phyloP scores from a whole-genome alignment of 2,113 vertebrate species.

The Engystomops pustulosus region DNA sequence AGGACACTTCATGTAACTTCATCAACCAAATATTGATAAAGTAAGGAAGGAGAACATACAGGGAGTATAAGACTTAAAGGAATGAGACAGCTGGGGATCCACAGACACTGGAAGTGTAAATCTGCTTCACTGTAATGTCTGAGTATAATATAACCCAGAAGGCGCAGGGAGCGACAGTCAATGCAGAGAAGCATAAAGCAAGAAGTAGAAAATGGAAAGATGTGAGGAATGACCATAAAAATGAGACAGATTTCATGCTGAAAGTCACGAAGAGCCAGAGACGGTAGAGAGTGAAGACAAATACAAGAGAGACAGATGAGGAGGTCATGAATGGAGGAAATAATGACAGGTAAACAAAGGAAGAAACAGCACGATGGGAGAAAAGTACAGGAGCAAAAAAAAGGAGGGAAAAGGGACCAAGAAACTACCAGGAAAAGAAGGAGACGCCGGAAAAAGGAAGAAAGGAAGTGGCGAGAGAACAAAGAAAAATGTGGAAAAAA shows the following conservation, averaged over 20 bases:
- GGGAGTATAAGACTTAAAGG: not conserved
- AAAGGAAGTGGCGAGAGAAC: conserved; percentile 13
- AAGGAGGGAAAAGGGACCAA: not conserved
- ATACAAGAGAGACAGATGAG: not conserved
- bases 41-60: not conserved
- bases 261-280: not conserved
- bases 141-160: conserved; percentile 40
- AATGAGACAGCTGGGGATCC: conserved; percentile 27
- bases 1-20: not conserved
- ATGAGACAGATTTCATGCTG: not conserved
- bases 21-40: not conserved
- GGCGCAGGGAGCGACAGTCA: not conserved
- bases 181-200: not conserved
- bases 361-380: not conserved
- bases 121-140: conserved; percentile 39
- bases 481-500: conserved; percentile 41
- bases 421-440: not conserved
- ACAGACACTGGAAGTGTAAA: not conserved
- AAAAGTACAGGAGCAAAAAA: not conserved
- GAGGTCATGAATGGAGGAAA: not conserved
- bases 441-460: not conserved
- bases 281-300: not conserved
- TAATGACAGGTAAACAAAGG: not conserved
- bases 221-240: not conserved
- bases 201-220: not conserved